Percentiles rank a stretch among this genome's conserved stretches.
Evolutionary conservation across 2,888 invertebrate genomes (phyloP).

Genomic region (Megamerina dolium): DNA sequence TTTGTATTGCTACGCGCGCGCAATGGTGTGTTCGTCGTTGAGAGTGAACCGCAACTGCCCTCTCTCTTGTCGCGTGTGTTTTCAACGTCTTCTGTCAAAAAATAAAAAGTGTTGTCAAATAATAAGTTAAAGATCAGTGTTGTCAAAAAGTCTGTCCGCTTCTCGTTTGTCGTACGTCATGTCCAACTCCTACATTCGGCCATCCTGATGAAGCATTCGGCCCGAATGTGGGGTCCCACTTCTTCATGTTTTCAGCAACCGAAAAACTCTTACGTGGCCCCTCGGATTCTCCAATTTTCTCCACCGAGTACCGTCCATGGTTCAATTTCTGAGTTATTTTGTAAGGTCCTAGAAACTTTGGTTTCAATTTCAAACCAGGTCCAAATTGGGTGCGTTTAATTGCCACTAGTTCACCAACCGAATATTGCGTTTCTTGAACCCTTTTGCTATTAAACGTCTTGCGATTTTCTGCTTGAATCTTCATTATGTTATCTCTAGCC

Average conservation of each 20-base stretch:
- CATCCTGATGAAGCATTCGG: slow-evolving; percentile 14
- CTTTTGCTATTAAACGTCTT: slow-evolving; percentile 2
- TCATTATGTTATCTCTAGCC: slow-evolving; percentile 2
- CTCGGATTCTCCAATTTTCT: slow-evolving; percentile 9
- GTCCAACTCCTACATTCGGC: slow-evolving; percentile 12
- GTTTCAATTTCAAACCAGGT: slow-evolving; percentile 6
- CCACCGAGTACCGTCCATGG: slow-evolving; percentile 13
- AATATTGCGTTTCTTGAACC: not conserved
- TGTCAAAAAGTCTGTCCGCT: too few relatives aligned
- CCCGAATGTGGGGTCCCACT: slow-evolving; percentile 12
- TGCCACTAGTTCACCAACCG: slow-evolving; percentile 6
- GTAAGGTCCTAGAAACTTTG: slow-evolving; percentile 11
- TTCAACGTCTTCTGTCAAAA: too few relatives aligned
- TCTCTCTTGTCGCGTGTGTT: too few relatives aligned
- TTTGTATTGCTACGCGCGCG: too few relatives aligned
- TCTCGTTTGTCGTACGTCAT: too few relatives aligned
- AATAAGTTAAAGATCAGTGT: too few relatives aligned
- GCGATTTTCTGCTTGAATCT: slow-evolving; percentile 10
- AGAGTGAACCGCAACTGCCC: too few relatives aligned
- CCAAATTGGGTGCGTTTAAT: slow-evolving; percentile 17
- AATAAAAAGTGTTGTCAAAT: too few relatives aligned
- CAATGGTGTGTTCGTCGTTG: too few relatives aligned
- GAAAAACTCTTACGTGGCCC: slow-evolving; percentile 3
- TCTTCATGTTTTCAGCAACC: slow-evolving; percentile 12
- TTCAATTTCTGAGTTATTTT: slow-evolving; percentile 4